Evolutionary conservation across 2,797 vertebrate genomes (phyloP).

Genomic region (Cyclopterus lumpus): DNA sequence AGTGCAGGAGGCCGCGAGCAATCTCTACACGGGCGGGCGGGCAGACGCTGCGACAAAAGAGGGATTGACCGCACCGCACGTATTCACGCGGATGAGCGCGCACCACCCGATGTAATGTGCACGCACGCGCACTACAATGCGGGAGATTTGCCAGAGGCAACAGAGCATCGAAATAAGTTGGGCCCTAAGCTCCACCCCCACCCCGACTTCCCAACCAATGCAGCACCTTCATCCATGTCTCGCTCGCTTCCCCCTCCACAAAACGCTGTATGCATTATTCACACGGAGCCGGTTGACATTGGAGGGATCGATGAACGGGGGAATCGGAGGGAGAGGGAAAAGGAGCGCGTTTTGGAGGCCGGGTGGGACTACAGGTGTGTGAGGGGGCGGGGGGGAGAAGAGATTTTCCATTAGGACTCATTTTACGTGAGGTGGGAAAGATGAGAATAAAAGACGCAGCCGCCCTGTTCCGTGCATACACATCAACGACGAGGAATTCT

Average conservation of each 20-base stretch:
- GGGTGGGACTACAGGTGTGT: constrained; percentile 17
- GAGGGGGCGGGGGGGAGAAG: constrained; percentile 17
- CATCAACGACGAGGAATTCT: constrained; percentile 19
- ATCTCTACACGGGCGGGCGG: constrained; percentile 71
- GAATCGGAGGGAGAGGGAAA: constrained; percentile 40
- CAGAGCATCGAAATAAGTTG: constrained; percentile 55
- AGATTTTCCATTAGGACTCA: constrained; percentile 58
- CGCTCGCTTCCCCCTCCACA: constrained; percentile 19
- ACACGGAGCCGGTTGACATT: constrained; percentile 59
- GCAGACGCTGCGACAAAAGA: constrained; percentile 65
- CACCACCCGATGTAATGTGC: constrained; percentile 7
- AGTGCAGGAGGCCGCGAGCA: constrained; percentile 77
- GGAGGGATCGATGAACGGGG: constrained; percentile 58
- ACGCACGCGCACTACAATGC: constrained; percentile 12
- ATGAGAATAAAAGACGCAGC: constrained; percentile 45
- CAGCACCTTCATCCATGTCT: constrained; percentile 42
- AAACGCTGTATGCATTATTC: constrained; percentile 68
- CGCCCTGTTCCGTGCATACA: constrained; percentile 33
- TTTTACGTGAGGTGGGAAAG: constrained; percentile 51
- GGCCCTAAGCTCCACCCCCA: constrained; percentile 25
- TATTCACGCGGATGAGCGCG: constrained; percentile 18
- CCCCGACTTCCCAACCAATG: neutral
- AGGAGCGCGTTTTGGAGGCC: constrained; percentile 48
- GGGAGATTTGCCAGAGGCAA: constrained; percentile 40
- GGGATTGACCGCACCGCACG: constrained; percentile 24